Conservation (phyloP, 2,888 invertebrate species). For the Himalopsyche japonica region DNA sequence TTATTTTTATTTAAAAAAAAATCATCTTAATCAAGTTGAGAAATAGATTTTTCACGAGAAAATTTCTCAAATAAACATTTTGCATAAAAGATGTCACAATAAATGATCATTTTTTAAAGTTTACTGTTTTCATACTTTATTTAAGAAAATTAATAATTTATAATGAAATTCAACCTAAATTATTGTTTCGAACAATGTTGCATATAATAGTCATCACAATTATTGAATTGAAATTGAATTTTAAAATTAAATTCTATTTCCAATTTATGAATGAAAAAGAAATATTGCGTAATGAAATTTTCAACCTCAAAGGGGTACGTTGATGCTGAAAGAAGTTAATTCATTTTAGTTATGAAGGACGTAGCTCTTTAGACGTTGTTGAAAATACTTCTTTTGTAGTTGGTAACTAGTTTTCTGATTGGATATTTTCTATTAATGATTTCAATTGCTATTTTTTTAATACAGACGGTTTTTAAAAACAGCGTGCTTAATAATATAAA, state of each 20-base stretch:
- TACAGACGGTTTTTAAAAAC: neutral
- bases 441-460: neutral
- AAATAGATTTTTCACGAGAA: too few relatives aligned
- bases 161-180: too few relatives aligned
- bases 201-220: too few relatives aligned
- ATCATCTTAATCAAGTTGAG: too few relatives aligned
- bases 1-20: too few relatives aligned
- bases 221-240: neutral
- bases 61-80: too few relatives aligned
- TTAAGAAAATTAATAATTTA: too few relatives aligned
- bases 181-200: too few relatives aligned
- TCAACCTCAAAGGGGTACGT: neutral
- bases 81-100: too few relatives aligned
- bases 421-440: slow-evolving; percentile 3
- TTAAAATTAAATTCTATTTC: neutral
- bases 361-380: neutral
- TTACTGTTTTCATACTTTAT: too few relatives aligned
- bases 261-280: neutral
- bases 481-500: too few relatives aligned
- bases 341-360: neutral
- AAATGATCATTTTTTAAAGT: too few relatives aligned
- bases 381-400: neutral
- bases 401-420: neutral
- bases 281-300: neutral
- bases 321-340: neutral